Conservation (phyloP, 2,113 vertebrate genomes). For the Cavia aperea region DNA sequence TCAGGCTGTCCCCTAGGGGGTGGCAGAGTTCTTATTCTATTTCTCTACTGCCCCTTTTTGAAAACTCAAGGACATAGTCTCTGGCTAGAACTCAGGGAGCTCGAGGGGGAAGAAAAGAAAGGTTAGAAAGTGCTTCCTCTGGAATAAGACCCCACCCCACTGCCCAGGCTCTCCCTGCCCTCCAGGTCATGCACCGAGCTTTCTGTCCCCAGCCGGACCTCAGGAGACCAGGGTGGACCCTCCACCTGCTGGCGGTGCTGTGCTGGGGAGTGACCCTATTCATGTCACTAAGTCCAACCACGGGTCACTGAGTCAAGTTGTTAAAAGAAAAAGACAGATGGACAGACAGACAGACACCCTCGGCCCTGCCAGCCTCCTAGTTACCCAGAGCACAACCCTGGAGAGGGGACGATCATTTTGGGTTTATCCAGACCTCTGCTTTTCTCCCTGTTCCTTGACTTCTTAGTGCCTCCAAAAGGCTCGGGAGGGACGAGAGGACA, state of each 20-base stretch:
- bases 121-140: background rate
- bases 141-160: background rate
- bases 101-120: background rate
- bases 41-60: background rate
- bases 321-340: background rate
- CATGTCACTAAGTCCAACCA: background rate
- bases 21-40: slow-evolving; percentile 49
- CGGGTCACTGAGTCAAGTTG: background rate
- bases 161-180: background rate
- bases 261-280: background rate
- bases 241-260: background rate
- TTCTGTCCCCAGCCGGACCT: background rate
- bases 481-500: background rate
- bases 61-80: slow-evolving; percentile 24
- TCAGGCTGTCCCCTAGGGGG: slow-evolving; percentile 60
- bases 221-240: background rate
- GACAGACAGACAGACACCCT: background rate
- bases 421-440: background rate
- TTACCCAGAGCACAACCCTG: background rate
- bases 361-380: background rate
- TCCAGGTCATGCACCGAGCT: background rate
- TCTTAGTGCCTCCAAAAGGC: background rate
- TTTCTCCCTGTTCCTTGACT: background rate
- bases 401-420: background rate
- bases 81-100: background rate